Conservation (phyloP, 2,113 vertebrate genomes). For the Himantopus leucocephalus region DNA sequence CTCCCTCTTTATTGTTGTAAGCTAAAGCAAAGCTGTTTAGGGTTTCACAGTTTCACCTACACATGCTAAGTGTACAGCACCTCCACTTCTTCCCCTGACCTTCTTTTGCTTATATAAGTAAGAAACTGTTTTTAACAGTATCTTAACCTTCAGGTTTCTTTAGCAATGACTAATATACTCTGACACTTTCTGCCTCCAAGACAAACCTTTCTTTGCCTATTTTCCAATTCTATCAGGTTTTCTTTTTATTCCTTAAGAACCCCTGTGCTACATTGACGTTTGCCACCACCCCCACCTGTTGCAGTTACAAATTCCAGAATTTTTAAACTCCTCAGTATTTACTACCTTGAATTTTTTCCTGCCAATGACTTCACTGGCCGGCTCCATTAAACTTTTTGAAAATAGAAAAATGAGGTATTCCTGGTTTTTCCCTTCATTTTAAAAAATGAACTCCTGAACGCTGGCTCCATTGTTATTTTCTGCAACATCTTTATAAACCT, state of each 20-base stretch:
- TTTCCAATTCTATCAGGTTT: not conserved
- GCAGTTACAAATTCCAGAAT: not conserved
- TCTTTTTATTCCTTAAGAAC: not conserved
- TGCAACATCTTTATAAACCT: not conserved
- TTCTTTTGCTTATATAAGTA: not conserved
- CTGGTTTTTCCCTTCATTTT: rapidly evolving
- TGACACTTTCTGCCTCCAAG: not conserved
- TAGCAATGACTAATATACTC: not conserved
- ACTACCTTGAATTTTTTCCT: not conserved
- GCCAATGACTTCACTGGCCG: not conserved
- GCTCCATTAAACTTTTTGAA: not conserved
- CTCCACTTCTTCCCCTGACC: not conserved
- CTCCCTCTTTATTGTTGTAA: not conserved
- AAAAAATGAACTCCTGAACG: not conserved
- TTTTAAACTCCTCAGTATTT: not conserved
- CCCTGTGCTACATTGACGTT: not conserved
- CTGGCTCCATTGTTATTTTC: not conserved
- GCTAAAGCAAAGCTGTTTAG: not conserved
- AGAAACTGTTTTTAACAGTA: not conserved
- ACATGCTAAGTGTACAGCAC: not conserved
- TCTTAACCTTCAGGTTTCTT: not conserved
- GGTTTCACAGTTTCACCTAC: not conserved
- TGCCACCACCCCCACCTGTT: not conserved
- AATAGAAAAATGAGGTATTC: rapidly evolving
- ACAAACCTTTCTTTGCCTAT: not conserved